Evolutionary conservation across 2,797 vertebrate genomes (phyloP), one percentile per base, ranked within the genome.

Genomic region (Lepus oiostolus): DNA sequence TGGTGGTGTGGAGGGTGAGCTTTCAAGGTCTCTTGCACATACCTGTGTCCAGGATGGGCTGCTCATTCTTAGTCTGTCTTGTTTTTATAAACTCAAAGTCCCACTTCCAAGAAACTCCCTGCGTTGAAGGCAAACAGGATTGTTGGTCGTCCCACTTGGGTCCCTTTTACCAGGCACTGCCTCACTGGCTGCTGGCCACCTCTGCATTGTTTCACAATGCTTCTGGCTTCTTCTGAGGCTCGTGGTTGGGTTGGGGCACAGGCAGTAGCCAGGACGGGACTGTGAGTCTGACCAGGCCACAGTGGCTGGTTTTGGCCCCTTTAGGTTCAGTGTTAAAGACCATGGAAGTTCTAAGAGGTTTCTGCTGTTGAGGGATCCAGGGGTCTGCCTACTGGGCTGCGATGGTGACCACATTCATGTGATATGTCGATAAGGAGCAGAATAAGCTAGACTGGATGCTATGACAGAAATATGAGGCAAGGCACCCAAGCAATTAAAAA

Each of bases 51-150:
- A 50, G 30, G 35, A 7, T 65, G 76, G 85, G 19, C 28, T 42
- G 9, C 21, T 38, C 42, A 21, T 63, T 76, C 74, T 70, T 54
- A 47, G 70, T 80, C 52, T 60, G 12, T 42, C 60, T 42, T 67
- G 50, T 24, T 50, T 82, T 94, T 85, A 88, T 90, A 87, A 88
- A 63, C 42, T 2, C 0, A 19, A 90, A 96, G 50, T 54, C 28
- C 35, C 26, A 7, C 21, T 85, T 89, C 67, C 38, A 47, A 72
- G 90, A 38, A 67, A 75, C 28, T 38, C 68, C 26, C 14, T 90
- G 21, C 24, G 47, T 74, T 35, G 12, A 6, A 5, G 60, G 77
- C 0, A 68, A 77, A 75, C 1, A 5, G 7, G 28, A 65, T 30
- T 26, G 47, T 19, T 76, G 88, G 42, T 85, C 35, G 21, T 28